Base-by-base conservation (phyloP, 2,113 vertebrate genomes). In the Tonatia bakeri region DNA sequence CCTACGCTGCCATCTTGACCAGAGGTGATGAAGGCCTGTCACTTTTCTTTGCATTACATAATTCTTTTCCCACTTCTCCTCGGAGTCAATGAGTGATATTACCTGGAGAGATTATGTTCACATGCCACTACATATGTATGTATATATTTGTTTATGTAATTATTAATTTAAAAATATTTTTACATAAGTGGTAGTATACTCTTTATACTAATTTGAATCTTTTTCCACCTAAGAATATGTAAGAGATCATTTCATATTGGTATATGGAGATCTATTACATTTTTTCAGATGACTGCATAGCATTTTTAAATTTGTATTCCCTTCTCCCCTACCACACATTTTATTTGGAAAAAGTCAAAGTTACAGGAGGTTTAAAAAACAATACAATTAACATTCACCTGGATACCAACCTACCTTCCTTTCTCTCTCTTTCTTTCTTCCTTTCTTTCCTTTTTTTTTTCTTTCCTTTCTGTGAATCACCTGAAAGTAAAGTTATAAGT, bases 291-390 rank as follows among this genome's bases (percentile, higher is more conserved):
- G 47, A 56, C 40, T 33, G 16, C 19, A 36, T 59, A 64, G 15
- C 38, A 72, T 50, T 85, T 90, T 72, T 69, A 33, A 45, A 43
- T 94, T 84, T 85, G 22, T 52, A 20, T 65, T 56, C 11, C 20
- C 26, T 86, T 72, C 64, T 19, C 22, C 77, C 33, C 40, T 2
- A 61, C 54, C 3, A 13, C 14, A 43, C 38, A 67, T 90, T 89
- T 80, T 91, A 67, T 84, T 91, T 83, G 91, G 24, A 91, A 88
- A 88, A 72, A 83, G 83, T 83, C 33, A 94, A 52, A 83, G 11
- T 73, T 75, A 76, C 0, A 84, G 45, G 72, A 56, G 38, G 16
- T 94, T 91, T 83, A 22, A 88, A 94, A 28, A 87, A 22, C 11
- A 73, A 31, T 16, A 56, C 13, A 93, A 28, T 91, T 88, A 91